phyloP scores from a whole-genome alignment of 2,888 invertebrate genomes.

The Choreutis nemorana region DNA sequence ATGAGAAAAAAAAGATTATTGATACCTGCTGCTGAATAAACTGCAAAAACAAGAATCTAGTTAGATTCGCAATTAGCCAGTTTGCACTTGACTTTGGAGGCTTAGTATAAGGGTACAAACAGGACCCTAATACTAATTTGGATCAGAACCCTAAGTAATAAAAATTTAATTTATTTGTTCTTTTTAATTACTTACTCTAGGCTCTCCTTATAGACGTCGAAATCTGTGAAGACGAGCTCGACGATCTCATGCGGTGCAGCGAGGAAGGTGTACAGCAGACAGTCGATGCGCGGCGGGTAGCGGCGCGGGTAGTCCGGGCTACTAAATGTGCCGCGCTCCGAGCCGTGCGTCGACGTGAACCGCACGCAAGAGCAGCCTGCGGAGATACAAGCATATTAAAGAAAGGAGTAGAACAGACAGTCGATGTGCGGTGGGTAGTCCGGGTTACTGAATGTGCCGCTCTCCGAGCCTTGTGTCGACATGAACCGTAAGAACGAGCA shows the following conservation, averaged over 20 bases:
- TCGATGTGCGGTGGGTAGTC: slow-evolving; percentile 76
- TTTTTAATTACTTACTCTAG: slow-evolving; percentile 74
- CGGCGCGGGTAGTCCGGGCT: slow-evolving; percentile 84
- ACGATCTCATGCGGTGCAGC: slow-evolving; percentile 82
- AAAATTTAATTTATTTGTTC: too few relatives aligned
- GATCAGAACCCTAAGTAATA: too few relatives aligned
- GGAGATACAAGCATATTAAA: slow-evolving; percentile 7
- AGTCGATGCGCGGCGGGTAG: slow-evolving; percentile 77
- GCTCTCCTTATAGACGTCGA: slow-evolving; percentile 75
- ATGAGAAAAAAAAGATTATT: too few relatives aligned
- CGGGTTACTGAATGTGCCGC: slow-evolving; percentile 72
- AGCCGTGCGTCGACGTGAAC: slow-evolving; percentile 81
- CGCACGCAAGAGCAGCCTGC: slow-evolving; percentile 86
- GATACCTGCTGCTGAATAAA: too few relatives aligned
- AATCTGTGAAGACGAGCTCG: slow-evolving; percentile 81
- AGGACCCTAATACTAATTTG: too few relatives aligned
- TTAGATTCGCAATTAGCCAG: too few relatives aligned
- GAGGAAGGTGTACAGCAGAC: slow-evolving; percentile 84
- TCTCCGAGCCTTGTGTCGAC: slow-evolving; percentile 79
- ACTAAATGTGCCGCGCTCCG: slow-evolving; percentile 81
- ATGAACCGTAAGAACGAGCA: slow-evolving; percentile 86
- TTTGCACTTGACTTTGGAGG: too few relatives aligned
- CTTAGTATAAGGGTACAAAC: too few relatives aligned
- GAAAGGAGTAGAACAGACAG: slow-evolving; percentile 50
- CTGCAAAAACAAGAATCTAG: too few relatives aligned